phyloP scores from a whole-genome alignment of 2,113 vertebrate species.

The Hippocampus abdominalis region DNA sequence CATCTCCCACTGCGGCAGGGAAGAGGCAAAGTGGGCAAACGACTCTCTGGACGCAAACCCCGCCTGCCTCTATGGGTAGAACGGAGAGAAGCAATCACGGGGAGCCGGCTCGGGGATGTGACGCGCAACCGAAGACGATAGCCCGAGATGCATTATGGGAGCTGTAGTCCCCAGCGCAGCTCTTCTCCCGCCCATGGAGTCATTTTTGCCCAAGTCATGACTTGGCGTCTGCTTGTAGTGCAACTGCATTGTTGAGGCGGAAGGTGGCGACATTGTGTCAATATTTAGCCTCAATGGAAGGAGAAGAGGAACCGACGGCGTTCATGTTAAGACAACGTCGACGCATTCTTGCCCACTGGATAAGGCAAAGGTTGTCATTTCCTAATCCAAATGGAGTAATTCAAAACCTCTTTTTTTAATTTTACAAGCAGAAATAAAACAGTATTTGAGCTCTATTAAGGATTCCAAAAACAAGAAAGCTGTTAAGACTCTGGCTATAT shows the following conservation, averaged over 20 bases:
- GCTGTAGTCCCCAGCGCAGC: slow-evolving; percentile 40
- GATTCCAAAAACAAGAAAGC: no score
- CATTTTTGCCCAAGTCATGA: slow-evolving; percentile 50
- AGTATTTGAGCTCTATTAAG: no score
- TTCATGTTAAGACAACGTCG: background rate
- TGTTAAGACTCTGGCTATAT: no score
- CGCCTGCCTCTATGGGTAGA: slow-evolving; percentile 3
- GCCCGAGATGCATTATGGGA: slow-evolving; percentile 61
- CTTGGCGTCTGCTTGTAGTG: background rate
- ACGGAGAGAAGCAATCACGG: slow-evolving; percentile 4
- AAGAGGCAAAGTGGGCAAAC: slow-evolving; percentile 19
- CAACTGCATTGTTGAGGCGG: slow-evolving; percentile 12
- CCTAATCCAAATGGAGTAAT: no score
- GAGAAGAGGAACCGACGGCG: background rate
- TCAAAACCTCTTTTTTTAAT: no score
- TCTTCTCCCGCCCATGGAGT: slow-evolving; percentile 10
- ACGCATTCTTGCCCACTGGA: no score
- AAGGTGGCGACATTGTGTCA: slow-evolving; percentile 28
- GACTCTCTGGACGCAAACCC: slow-evolving; percentile 29
- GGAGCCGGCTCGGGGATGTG: background rate
- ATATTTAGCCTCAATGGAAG: background rate
- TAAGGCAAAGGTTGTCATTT: no score
- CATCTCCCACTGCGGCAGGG: slow-evolving; percentile 51
- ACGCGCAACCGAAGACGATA: slow-evolving; percentile 19
- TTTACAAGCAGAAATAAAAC: no score